These are phyloP conservation scores for Archivesica marissinica DNA, from an alignment of 1,140 invertebrate species.

Conservation along the genomic window DNA sequence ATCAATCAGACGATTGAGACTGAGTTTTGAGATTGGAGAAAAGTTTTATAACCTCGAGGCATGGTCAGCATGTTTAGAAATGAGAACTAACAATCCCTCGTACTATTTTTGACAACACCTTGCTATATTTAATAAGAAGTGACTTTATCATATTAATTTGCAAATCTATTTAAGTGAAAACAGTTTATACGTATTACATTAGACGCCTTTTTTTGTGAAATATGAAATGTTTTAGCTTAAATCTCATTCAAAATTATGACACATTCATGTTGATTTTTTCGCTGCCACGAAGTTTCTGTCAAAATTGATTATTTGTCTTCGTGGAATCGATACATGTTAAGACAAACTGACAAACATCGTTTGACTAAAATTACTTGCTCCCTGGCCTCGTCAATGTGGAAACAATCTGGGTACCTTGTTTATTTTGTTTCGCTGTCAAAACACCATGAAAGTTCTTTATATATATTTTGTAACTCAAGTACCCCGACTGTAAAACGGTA, in stretches of 20 bases:
- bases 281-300: conserved; percentile 19
- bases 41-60: too few relatives aligned
- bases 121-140: too few relatives aligned
- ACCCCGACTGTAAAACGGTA: conserved; percentile 21
- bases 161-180: too few relatives aligned
- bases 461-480: conserved; percentile 63
- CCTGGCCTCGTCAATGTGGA: conserved; percentile 31
- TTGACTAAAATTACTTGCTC: not conserved
- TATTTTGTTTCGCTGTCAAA: conserved; percentile 62
- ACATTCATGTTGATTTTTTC: conserved; percentile 40
- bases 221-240: not conserved
- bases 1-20: too few relatives aligned
- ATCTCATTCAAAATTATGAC: conserved; percentile 14
- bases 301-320: conserved; percentile 37
- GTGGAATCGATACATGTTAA: conserved; percentile 34
- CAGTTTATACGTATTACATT: too few relatives aligned
- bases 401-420: conserved; percentile 38
- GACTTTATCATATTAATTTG: too few relatives aligned
- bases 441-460: conserved; percentile 36
- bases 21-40: too few relatives aligned
- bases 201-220: too few relatives aligned
- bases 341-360: conserved; percentile 33
- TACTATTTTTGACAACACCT: too few relatives aligned
- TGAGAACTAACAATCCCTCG: too few relatives aligned
- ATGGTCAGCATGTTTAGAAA: too few relatives aligned